Conservation (phyloP, 2,888 invertebrate genomes). For the Caenorhabditis drosophilae region DNA sequence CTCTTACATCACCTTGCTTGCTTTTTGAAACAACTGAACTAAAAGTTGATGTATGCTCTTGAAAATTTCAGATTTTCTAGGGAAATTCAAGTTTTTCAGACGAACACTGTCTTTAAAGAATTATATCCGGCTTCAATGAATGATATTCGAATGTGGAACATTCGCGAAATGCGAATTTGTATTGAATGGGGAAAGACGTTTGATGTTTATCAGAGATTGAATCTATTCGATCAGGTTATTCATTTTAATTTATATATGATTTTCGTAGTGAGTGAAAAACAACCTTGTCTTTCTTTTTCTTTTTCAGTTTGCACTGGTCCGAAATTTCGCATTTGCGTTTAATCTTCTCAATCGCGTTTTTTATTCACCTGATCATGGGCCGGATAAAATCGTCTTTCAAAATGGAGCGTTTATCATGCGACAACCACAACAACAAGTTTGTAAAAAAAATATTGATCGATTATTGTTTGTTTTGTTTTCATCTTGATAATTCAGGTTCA, state of each 20-base stretch:
- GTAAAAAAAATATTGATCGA: not conserved
- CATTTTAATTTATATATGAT: no score
- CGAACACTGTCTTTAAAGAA: slow-evolving; percentile 61
- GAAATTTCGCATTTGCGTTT: slow-evolving; percentile 68
- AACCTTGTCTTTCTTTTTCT: not conserved
- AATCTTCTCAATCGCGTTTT: slow-evolving; percentile 66
- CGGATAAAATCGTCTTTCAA: slow-evolving; percentile 68
- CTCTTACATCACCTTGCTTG: slow-evolving; percentile 55
- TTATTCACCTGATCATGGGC: slow-evolving; percentile 67
- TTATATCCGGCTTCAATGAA: slow-evolving; percentile 68
- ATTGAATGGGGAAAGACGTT: slow-evolving; percentile 69
- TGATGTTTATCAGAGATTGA: slow-evolving; percentile 58
- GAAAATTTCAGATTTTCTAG: slow-evolving; percentile 10
- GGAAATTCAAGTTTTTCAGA: slow-evolving; percentile 44
- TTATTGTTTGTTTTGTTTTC: not conserved
- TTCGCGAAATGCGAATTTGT: slow-evolving; percentile 67
- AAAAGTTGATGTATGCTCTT: slow-evolving; percentile 55
- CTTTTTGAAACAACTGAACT: slow-evolving; percentile 59
- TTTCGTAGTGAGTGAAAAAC: no score
- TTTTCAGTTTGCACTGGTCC: slow-evolving; percentile 62
- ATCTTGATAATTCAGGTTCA: slow-evolving; percentile 49
- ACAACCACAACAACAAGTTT: slow-evolving; percentile 61
- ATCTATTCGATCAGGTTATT: slow-evolving; percentile 60
- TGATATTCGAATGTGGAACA: slow-evolving; percentile 68
- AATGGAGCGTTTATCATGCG: slow-evolving; percentile 67